Evolutionary conservation across 2,888 invertebrate genomes (phyloP), one percentile per base, ranked within the genome.

Genomic region (Epistrophella euchroma): DNA sequence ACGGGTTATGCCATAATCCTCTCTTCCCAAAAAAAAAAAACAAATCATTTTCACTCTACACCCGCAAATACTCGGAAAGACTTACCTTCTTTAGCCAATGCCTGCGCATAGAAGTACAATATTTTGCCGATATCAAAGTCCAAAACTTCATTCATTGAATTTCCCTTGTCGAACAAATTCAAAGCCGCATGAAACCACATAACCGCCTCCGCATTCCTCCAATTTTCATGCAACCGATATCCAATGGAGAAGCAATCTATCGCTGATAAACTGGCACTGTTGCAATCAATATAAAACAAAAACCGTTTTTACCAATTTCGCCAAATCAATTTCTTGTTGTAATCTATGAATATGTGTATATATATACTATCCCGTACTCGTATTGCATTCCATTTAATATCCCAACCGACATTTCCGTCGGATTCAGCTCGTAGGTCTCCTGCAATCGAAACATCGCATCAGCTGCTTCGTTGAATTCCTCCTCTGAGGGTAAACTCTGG

Each of bases 391-490:
- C 92, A 62, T 90, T 88, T 64, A 93, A 90, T 56, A 91, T 89
- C 15, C 94, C 94, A 32, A 92, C 90, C 1, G 94, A 93, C 78
- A 95, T 91, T 28, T 92, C 91, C 17, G 91, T 88, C 0, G 94
- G 92, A 6, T 94, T 93, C 60, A 95, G 90, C 74, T 93, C 92
- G 89, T 95, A 95, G 0, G 94, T 95, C 88, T 94, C 94, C 88
- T 95, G 94, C n/a, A 95, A 91, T 47, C 94, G 75, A 43, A 35
- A 96, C 70, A 99, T 94, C 5, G 98, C 98, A 68, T 96, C 96
- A 7, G 98, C 98, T 9, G 98, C 98, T 0, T 98, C 98, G 88
- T 95, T 96, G 86, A 98, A 93, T 92, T 99, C 98, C 91, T 98
- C 98, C 81, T 96, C 94, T 0, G 96, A 95, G 0, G 98, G 98